Base-by-base conservation (phyloP, 2,888 invertebrate genomes). In the Pollenia amentaria region DNA sequence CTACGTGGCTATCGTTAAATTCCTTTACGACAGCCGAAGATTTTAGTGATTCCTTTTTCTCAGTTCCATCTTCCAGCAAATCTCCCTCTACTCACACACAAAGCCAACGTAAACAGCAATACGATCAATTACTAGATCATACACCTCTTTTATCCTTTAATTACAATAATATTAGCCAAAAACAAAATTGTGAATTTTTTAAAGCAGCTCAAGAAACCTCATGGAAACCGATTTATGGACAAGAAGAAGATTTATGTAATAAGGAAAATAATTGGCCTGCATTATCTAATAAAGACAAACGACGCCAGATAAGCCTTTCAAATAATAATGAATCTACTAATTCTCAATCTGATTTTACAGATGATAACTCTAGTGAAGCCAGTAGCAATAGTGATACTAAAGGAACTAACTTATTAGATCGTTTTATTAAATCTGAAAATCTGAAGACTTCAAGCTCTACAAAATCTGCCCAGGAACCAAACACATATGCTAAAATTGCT, bases 71-170 rank as follows among this genome's bases (percentile, higher is more conserved):
- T 62, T 48, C 0, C 10, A 21, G 6, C 9, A 21, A 18, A 57
- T 2, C 40, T n/a, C 12, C 48, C 3, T 21, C 55, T 11, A 16
- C 12, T n/a, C 12, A 12, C 12, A 55, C 9, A 76, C n/a, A 65
- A 11, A 53, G 55, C 12, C 38, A 78, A 60, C n/a, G n/a, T n/a
- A n/a, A n/a, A n/a, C n/a, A 8, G 12, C 76, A 80, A 18, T 87
- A 87, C 53, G 60, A 77, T 0, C 84, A 87, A 46, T 64, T 87
- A 21, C 2, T 77, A 11, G 80, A 87, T 38, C 70, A 79, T 16
- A 64, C 38, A 2, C 62, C 73, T 9, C 51, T 57, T 0, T 21
- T 77, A 40, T 72, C 72, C 0, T 46, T 77, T 12, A 18, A 53
- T n/a, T n/a, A n/a, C n/a, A n/a, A n/a, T n/a, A n/a, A 10, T 42